Percentiles rank a stretch among this genome's conserved stretches.
Conservation (phyloP, 2,888 invertebrate species). For the Tetragonula carbonaria region DNA sequence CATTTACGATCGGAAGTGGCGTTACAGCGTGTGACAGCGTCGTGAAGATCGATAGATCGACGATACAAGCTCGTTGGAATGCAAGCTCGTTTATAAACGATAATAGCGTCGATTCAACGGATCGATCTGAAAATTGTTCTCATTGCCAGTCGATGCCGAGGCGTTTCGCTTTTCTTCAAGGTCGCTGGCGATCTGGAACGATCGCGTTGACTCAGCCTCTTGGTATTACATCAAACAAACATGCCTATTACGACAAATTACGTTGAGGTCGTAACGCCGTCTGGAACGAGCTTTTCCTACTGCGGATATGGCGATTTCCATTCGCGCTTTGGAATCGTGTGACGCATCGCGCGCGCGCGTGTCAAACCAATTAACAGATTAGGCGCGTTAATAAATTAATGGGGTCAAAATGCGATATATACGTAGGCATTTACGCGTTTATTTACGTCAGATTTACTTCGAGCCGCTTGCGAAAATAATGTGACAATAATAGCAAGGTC, state of each 20-base stretch:
- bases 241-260: constrained; percentile 57
- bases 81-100: constrained; percentile 12
- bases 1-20: not conserved
- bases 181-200: constrained; percentile 59
- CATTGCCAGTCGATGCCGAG: not conserved
- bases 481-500: constrained; percentile 34
- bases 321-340: not conserved
- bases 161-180: constrained; percentile 54
- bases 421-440: constrained; percentile 1
- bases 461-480: constrained; percentile 15
- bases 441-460: constrained; percentile 3
- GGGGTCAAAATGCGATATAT: constrained; percentile 3
- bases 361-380: constrained; percentile 8
- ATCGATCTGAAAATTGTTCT: constrained; percentile 29
- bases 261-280: constrained; percentile 56
- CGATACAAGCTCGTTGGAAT: not conserved
- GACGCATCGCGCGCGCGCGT: not conserved
- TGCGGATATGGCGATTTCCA: constrained; percentile 40
- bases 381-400: constrained; percentile 12
- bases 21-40: not conserved
- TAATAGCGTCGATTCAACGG: constrained; percentile 13
- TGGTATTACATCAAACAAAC: constrained; percentile 55
- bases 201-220: constrained; percentile 56
- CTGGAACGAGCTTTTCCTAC: constrained; percentile 20
- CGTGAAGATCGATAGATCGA: not conserved